Evolutionary conservation across 1,140 invertebrate genomes (phyloP), one percentile per base, ranked within the genome.

Genomic region (Nephila pilipes): DNA sequence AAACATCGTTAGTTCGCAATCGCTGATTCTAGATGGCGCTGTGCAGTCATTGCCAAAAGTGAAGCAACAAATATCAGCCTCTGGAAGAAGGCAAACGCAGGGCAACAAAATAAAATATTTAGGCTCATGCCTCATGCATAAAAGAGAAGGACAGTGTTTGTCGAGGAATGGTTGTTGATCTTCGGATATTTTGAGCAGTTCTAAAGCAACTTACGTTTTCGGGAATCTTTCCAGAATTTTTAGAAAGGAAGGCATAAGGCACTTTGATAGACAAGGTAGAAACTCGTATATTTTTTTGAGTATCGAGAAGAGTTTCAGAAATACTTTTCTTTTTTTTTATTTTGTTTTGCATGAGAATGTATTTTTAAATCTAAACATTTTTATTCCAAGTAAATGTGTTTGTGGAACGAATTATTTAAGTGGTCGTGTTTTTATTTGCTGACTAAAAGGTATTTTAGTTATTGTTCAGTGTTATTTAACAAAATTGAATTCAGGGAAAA

Each of bases 101-200:
- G 55, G 88, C 88, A 90, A 90, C 88, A 90, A 58, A 90, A 90
- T 90, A 90, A 90, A 90, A 90, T 90, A 90, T 90, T 90, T 90
- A 90, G 46, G 55, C 25, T 90, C 36, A 63, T 69, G 29, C 87
- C 36, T 88, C 88, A 80, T 79, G 88, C 88, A 90, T 90, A 90
- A 90, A 90, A 90, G 38, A 90, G 69, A 38, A 79, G 65, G 54
- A 36, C 46, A 10, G 55, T n/a, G 87, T 88, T 88, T 88, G 54
- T 60, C 25, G 57, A 60, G 75, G 8, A 38, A 16, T 14, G 38
- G 88, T 80, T 80, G 88, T 90, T 79, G 88, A 90, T 90, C 88
- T 90, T 90, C 5, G 25, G 88, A 90, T 90, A 80, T 80, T 90
- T 90, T 18, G 69, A 46, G 63, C 57, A 65, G 32, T 65, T 87